phyloP scores from a whole-genome alignment of 2,797 vertebrate genomes.

The Vireo griseus region DNA sequence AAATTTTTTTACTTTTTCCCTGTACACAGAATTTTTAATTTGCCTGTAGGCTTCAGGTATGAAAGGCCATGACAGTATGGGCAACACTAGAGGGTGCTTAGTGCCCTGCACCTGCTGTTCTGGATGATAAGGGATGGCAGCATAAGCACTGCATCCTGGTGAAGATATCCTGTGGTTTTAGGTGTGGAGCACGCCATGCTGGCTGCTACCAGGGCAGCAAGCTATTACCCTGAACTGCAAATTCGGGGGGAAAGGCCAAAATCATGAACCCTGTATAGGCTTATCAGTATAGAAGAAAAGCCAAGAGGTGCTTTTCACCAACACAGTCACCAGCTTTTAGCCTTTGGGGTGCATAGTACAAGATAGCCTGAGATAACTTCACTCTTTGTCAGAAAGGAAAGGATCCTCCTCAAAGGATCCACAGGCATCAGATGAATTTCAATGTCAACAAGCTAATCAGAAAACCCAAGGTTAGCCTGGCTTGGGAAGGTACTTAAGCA shows the following conservation, averaged over 20 bases:
- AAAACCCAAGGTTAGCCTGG: not conserved
- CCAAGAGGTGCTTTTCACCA: not conserved
- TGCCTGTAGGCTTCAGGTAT: not conserved
- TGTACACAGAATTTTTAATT: not conserved
- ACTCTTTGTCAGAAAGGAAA: not conserved
- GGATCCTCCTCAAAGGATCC: not conserved
- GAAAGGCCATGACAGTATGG: not conserved
- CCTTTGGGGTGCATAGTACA: not conserved
- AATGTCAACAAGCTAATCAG: conserved; percentile 52
- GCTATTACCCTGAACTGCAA: not conserved
- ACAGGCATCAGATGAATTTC: not conserved
- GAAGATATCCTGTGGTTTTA: not conserved
- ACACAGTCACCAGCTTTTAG: not conserved
- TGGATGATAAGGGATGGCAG: rapidly evolving
- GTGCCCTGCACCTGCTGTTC: not conserved
- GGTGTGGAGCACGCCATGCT: rapidly evolving
- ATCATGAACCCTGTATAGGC: not conserved
- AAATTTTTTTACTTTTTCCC: not conserved
- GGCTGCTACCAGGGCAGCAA: not conserved
- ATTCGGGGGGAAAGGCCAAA: not conserved
- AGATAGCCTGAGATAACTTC: not conserved
- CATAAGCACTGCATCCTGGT: not conserved
- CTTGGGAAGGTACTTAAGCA: conserved; percentile 26
- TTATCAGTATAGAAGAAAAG: not conserved
- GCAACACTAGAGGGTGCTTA: not conserved